A percentile compares a stretch with the other conserved stretches of the same genome.
These are phyloP conservation scores for Philonicus albiceps DNA, from an alignment of 2,888 invertebrate species.

Conservation along the genomic window DNA sequence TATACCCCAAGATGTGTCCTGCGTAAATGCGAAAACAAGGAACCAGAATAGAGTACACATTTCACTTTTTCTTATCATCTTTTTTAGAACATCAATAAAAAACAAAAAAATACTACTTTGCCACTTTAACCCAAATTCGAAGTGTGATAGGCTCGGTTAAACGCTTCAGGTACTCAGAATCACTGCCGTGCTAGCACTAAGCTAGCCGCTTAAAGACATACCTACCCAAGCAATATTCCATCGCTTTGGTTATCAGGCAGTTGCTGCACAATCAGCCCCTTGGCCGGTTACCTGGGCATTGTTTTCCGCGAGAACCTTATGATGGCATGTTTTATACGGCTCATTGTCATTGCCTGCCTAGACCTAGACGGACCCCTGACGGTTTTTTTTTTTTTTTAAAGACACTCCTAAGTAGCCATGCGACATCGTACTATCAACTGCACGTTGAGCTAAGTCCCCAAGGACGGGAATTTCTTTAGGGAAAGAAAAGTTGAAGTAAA, in stretches of 20 bases:
- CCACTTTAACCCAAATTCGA: neutral
- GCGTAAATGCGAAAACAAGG: neutral
- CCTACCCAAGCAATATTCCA: neutral
- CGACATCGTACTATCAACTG: neutral
- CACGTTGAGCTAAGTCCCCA: neutral
- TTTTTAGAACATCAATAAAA: neutral
- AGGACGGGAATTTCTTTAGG: neutral
- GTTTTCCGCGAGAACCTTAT: constrained; percentile 46
- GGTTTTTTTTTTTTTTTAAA: neutral
- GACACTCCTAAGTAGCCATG: neutral
- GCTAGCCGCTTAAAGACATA: neutral
- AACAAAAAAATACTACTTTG: neutral
- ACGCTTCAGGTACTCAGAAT: neutral
- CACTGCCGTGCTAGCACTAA: constrained; percentile 19
- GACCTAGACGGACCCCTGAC: neutral
- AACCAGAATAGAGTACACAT: neutral
- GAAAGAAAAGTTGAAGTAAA: neutral
- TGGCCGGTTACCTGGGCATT: constrained; percentile 27
- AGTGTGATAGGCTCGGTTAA: neutral
- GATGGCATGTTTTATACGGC: neutral
- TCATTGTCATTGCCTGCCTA: constrained; percentile 7
- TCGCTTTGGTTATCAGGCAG: constrained; percentile 24
- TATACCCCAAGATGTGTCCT: neutral
- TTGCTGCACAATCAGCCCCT: constrained; percentile 23
- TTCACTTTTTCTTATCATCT: neutral